Evolutionary conservation across 1,140 invertebrate species (phyloP), one percentile per base, ranked within the genome.

Genomic region (Orius insidiosus): DNA sequence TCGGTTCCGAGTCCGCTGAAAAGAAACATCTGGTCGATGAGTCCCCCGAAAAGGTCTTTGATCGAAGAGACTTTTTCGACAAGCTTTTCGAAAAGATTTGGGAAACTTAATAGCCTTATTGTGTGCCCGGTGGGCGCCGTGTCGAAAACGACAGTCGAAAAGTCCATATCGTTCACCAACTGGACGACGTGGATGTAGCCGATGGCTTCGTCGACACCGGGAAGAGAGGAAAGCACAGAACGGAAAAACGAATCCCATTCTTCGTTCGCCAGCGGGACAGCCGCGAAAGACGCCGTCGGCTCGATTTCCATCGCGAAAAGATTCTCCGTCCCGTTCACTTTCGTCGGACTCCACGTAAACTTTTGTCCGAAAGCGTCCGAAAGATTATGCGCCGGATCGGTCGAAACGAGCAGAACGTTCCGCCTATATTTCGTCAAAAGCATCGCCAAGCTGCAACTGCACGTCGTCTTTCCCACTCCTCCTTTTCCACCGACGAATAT

Each of bases 81-180:
- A 3, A 90, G 89, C 62, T 93, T 95, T 61, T 99, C 96, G 19
- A 99, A 83, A 7, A 97, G 80, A 60, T 83, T 73, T 13, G 96
- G 96, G 63, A 99, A 99, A 2, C 92, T 92, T 1, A 99, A 68
- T 8, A 99, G 68, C 47, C 96, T 74, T 19, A 99, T 68, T 5
- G 96, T 99, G 59, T 99, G 96, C n/a, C 96, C 96, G 31, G 96
- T 99, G 5, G 96, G 96, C 3, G 96, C 96, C 13, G 96, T 99
- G 63, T 99, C 96, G 68, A 99, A 99, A 0, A 99, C 89, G 11
- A 99, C 96, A 41, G 90, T 85, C 45, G 89, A 94, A 62, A 98
- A 99, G 64, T 98, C 95, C 93, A 98, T 96, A 38, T 82, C 80
- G 62, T 92, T 86, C 0, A 97, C 89, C 45, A 97, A 84, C 78